Percentiles rank a stretch among this genome's conserved stretches.
Conservation (phyloP, 2,797 vertebrate genomes). For the Esox masquinongy region DNA sequence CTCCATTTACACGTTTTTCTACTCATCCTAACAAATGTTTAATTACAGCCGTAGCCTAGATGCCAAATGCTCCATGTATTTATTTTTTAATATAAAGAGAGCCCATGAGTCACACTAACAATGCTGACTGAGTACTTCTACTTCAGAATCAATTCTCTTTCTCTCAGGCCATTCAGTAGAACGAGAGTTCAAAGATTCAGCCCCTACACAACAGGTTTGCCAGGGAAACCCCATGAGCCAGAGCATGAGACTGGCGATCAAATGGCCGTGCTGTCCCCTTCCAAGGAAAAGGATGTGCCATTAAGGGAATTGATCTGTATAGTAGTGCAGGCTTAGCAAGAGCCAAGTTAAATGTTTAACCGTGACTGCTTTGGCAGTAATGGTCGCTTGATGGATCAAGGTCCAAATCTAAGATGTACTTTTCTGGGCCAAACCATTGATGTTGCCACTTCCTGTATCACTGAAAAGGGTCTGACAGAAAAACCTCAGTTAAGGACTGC, state of each 20-base stretch:
- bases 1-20: background rate
- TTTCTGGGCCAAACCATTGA: background rate
- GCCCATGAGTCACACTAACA: constrained; percentile 9
- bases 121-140: background rate
- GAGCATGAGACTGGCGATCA: constrained; percentile 5
- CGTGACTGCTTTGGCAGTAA: background rate
- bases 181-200: background rate
- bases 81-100: background rate
- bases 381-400: background rate
- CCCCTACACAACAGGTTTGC: constrained; percentile 3
- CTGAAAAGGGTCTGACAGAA: background rate
- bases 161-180: background rate
- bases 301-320: background rate
- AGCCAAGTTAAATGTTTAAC: constrained; percentile 1
- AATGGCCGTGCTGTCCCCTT: background rate
- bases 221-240: constrained; percentile 7
- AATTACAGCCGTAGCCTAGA: constrained; percentile 8
- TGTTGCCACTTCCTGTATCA: constrained; percentile 9
- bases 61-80: background rate
- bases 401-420: background rate
- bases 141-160: background rate
- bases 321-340: too few species aligned
- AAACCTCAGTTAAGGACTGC: background rate
- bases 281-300: background rate
- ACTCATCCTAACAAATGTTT: constrained; percentile 6